Evolutionary conservation across 92 coral and sea anemone species (phyloP), one percentile per base, ranked within the genome.

Genomic region (Palythoa caribaeorum): DNA sequence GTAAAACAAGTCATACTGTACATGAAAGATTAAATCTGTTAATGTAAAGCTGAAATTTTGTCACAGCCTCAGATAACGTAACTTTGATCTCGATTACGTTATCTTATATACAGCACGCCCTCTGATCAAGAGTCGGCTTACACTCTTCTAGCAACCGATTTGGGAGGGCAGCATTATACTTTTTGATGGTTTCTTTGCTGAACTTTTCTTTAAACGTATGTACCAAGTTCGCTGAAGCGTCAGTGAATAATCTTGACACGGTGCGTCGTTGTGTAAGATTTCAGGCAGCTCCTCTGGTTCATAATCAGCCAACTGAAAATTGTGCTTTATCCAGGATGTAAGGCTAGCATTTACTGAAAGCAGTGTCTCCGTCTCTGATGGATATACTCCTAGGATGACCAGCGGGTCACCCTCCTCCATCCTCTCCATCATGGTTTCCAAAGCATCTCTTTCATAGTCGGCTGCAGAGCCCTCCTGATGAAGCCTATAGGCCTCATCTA

Each of bases 331-430:
- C 7, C 84, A 17, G 9, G 59, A 17, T 19, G 15, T 59, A 16
- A 79, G 44, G 7, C 71, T 72, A 9, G 84, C 51, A n/a, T 79
- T 79, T 2, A 79, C 20, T 2, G 28, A 6, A 5, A 78, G 14
- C 6, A 78, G 17, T 5, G 13, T 37, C 20, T 78, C 71, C 53
- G 57, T 78, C 54, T 78, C 71, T 1, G 68, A 20, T 15, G 83
- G 71, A 69, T 59, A 78, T 7, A 71, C 84, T 7, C 71, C 84
- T 20, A 79, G 13, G 12, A 79, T 79, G 3, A 79, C 16, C 3
- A 79, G 52, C 0, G 84, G 84, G 37, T 59, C 70, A 9, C 84
- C 71, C 4, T n/a, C 70, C 35, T 59, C 54, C 84, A 36, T 79
- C n/a, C 50, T 37, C 14, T 79, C 72, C 84, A 57, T 79, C 1